Evolutionary conservation across 2,888 invertebrate species (phyloP), one percentile per base, ranked within the genome.

Genomic region (Chymomyza fuscimana): DNA sequence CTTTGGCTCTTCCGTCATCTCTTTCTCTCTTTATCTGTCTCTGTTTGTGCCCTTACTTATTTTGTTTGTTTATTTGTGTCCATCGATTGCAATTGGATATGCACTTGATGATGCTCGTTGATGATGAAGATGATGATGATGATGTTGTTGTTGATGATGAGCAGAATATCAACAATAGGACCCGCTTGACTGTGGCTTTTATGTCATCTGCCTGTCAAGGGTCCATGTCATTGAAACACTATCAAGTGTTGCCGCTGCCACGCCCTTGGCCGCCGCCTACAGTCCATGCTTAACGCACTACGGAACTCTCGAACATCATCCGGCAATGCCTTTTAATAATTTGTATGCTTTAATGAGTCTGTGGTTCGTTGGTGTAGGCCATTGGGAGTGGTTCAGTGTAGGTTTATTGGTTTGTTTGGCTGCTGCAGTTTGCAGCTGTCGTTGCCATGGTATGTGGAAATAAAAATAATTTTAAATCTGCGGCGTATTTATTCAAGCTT

Each of bases 401-500:
- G 40, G 40, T 46, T 10, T 19, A 54, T 19, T 54, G 16, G 54
- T 22, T 54, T 54, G 19, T 22, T 54, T 54, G 54, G 54, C 15
- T 25, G 51, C 54, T 54, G 54, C 54, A 54, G 54, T 54, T 54
- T 22, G 22, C 54, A 54, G 67, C 52, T 50, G 72, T 67, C 40
- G 40, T 46, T 46, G 40, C 40, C 40, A 46, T 46, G 40, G 40
- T 12, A 12, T 10, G 40, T 46, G 32, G 16, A 59, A 60, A 80
- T 71, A 73, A 87, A 87, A 85, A 79, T 82, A 73, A 74, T 78
- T 87, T 83, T 82, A 80, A 87, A 80, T 85, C 87, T 86, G 79
- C 79, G 78, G 75, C 78, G 79, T 83, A 85, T 87, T 83, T 83
- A 83, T 80, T 77, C 83, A 83, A 86, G 83, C 87, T 79, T 83